Conservation (phyloP, 2,888 invertebrate genomes). For the Oscheius sp. region DNA sequence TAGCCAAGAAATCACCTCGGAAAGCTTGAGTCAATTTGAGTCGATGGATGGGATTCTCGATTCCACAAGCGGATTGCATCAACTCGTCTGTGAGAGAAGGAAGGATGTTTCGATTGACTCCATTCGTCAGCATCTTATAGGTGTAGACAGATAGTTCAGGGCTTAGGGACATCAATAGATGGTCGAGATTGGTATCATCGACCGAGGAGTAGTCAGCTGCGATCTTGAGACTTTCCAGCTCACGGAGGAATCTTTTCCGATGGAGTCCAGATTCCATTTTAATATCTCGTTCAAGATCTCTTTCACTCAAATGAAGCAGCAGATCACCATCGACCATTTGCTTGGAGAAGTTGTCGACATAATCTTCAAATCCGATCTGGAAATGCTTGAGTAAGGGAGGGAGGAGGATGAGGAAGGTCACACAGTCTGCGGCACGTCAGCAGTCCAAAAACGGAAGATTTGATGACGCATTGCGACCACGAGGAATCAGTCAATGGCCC, state of each 20-base stretch:
- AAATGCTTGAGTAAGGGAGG: neutral
- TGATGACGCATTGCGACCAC: neutral
- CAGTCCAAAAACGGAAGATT: neutral
- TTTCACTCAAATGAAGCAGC: conserved; percentile 87
- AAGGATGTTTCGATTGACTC: conserved; percentile 88
- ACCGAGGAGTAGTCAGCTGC: conserved; percentile 68
- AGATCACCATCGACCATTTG: conserved; percentile 96
- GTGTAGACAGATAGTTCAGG: conserved; percentile 85
- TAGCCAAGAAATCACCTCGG: no score
- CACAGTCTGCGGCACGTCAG: neutral
- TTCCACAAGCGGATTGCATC: conserved; percentile 86
- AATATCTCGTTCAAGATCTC: conserved; percentile 90
- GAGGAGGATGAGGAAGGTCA: neutral
- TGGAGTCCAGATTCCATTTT: conserved; percentile 90
- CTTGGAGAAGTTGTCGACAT: conserved; percentile 83
- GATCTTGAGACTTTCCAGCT: conserved; percentile 68
- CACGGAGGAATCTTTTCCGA: conserved; percentile 76
- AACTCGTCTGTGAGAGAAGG: conserved; percentile 87
- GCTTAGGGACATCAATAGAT: conserved; percentile 67
- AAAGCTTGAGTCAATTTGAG: conserved; percentile 88
- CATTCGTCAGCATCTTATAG: conserved; percentile 92
- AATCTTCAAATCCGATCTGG: conserved; percentile 86
- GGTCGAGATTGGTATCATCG: conserved; percentile 67
- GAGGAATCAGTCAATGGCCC: neutral
- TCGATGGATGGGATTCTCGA: conserved; percentile 92